These are phyloP conservation scores for Cheilosia soror DNA, from an alignment of 2,888 invertebrate genomes.

Conservation along the genomic window DNA sequence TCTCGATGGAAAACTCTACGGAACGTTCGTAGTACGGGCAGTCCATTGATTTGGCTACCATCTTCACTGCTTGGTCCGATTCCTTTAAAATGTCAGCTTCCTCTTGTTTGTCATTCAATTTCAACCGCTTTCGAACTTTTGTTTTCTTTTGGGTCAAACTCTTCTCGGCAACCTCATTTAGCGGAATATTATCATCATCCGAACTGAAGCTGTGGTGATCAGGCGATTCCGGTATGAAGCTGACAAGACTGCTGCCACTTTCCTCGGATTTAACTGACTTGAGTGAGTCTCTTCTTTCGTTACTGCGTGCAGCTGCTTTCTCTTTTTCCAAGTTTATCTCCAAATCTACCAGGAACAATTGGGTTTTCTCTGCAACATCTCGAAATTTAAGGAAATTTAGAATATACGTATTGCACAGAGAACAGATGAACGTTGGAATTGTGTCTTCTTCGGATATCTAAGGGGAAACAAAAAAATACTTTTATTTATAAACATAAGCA, in stretches of 20 bases:
- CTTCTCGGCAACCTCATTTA: constrained; percentile 37
- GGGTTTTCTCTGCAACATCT: constrained; percentile 63
- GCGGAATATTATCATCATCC: constrained; percentile 64
- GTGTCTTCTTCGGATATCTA: constrained; percentile 51
- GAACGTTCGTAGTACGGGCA: constrained; percentile 21
- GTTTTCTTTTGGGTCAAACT: background rate
- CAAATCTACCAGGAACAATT: constrained; percentile 41
- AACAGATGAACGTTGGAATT: constrained; percentile 57
- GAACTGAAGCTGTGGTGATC: constrained; percentile 34
- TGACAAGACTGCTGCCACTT: background rate
- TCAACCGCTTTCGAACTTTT: constrained; percentile 7
- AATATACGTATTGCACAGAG: constrained; percentile 42
- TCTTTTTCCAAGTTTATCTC: constrained; percentile 55
- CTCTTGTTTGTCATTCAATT: constrained; percentile 15
- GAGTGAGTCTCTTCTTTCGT: background rate
- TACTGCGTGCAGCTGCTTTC: constrained; percentile 9
- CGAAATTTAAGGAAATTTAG: constrained; percentile 47
- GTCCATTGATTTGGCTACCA: background rate
- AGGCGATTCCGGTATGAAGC: background rate
- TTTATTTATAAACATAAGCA: background rate
- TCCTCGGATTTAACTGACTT: constrained; percentile 44
- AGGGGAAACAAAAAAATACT: background rate
- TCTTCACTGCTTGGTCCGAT: background rate
- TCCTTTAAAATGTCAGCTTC: background rate
- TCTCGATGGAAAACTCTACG: constrained; percentile 42